Conservation (phyloP, 2,888 invertebrate species). For the Drosophila lacicola region DNA sequence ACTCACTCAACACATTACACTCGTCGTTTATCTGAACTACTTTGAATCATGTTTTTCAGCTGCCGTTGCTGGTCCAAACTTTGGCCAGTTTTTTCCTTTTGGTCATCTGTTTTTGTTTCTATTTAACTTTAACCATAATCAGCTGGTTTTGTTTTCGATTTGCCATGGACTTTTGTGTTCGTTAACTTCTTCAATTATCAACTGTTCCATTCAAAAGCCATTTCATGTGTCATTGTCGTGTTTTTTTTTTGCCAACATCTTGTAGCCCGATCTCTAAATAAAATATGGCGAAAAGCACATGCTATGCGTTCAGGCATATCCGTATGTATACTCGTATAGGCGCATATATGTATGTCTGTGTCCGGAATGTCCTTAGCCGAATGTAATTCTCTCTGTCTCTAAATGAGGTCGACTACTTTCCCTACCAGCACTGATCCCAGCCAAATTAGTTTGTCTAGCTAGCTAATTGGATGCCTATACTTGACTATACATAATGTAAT, state of each 20-base stretch:
- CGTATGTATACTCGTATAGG: conserved; percentile 46
- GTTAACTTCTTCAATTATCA: conserved; percentile 55
- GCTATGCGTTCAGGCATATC: conserved; percentile 49
- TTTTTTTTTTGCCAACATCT: conserved; percentile 74
- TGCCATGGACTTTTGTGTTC: conserved; percentile 35
- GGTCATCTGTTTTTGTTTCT: conserved; percentile 30
- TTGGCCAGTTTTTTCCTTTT: conserved; percentile 24
- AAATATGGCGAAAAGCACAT: conserved; percentile 75
- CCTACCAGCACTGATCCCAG: conserved; percentile 21
- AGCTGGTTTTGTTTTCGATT: conserved; percentile 51
- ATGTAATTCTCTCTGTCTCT: conserved; percentile 16
- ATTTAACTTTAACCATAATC: conserved; percentile 46
- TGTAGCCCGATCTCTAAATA: conserved; percentile 82
- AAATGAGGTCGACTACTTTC: conserved; percentile 3
- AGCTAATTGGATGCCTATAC: conserved; percentile 41
- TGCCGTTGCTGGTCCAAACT: conserved; percentile 25
- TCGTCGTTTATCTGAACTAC: conserved; percentile 42
- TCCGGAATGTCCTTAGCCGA: background rate
- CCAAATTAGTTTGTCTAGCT: conserved; percentile 48
- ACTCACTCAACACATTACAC: conserved; percentile 55
- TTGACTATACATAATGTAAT: conserved; percentile 44
- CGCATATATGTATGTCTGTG: conserved; percentile 28
- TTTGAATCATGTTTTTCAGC: conserved; percentile 38
- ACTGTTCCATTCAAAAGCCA: conserved; percentile 83
- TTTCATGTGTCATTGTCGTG: conserved; percentile 83